Conservation (phyloP, 2,797 vertebrate genomes). For the Eulemur albifrons region DNA sequence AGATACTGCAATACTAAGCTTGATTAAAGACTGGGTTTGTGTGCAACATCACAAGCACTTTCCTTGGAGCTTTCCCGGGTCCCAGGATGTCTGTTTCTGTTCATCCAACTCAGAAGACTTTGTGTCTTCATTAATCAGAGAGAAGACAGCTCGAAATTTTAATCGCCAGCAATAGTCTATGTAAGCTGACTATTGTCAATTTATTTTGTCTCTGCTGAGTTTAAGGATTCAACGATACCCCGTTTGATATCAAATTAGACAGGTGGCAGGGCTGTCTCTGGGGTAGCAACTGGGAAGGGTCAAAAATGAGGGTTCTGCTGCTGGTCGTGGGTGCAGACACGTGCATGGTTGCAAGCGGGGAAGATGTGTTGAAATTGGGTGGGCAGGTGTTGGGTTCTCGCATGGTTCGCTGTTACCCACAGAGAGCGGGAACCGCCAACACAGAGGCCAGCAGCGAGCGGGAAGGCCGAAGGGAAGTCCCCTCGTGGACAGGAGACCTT, state of each 20-base stretch:
- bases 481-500: fast-evolving
- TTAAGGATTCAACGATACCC: neutral
- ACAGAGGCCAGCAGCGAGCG: fast-evolving
- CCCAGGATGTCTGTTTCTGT: neutral
- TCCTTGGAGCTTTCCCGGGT: neutral
- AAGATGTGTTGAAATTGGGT: neutral
- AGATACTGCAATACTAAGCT: neutral
- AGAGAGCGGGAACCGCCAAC: neutral
- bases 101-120: neutral
- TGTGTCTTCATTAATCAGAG: neutral
- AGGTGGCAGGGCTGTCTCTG: neutral
- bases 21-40: neutral
- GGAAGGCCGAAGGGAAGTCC: neutral
- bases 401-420: neutral
- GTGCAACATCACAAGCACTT: neutral
- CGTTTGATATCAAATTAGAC: neutral
- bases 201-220: neutral
- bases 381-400: fast-evolving
- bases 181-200: neutral
- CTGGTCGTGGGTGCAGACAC: fast-evolving
- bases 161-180: neutral
- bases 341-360: fast-evolving
- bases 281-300: neutral
- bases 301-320: neutral
- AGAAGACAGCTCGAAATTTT: neutral